Conservation (phyloP, 53 echinoderm and acorn worm species). For the Astropecten irregularis region DNA sequence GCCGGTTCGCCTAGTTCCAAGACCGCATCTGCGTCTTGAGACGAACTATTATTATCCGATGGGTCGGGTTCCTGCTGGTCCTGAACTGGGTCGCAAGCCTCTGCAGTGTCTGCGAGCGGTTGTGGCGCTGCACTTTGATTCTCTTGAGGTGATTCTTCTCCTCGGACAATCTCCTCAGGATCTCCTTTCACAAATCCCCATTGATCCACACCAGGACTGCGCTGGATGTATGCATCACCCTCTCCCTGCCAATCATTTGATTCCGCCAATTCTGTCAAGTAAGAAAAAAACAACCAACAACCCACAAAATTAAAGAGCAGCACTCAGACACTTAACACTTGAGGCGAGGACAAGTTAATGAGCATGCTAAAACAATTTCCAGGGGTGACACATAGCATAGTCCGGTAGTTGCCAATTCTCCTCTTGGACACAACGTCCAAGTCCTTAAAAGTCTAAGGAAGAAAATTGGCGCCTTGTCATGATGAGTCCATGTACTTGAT, state of each 20-base stretch:
- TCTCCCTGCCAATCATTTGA: neutral
- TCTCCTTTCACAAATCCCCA: neutral
- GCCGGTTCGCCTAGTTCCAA: neutral
- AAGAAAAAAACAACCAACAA: neutral
- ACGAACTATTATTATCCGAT: constrained; percentile 22
- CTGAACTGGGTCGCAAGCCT: too few relatives aligned
- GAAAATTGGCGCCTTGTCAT: constrained; percentile 8
- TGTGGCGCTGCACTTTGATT: neutral
- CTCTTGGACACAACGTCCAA: too few relatives aligned
- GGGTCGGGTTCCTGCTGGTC: neutral
- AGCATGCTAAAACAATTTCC: too few relatives aligned
- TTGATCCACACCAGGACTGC: neutral
- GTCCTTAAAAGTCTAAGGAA: neutral
- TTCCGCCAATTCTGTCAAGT: neutral
- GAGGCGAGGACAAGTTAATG: too few relatives aligned
- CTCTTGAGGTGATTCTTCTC: neutral
- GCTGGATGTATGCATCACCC: constrained; percentile 13
- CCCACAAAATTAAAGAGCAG: neutral
- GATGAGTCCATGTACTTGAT: neutral
- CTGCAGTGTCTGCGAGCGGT: neutral
- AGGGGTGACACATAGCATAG: neutral
- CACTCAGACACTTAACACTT: neutral
- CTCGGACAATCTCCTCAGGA: neutral
- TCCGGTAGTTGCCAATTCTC: constrained; percentile 2
- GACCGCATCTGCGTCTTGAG: constrained; percentile 25